phyloP scores from a whole-genome alignment of 2,888 invertebrate species.

The Drosophila pseudotakahashii region DNA sequence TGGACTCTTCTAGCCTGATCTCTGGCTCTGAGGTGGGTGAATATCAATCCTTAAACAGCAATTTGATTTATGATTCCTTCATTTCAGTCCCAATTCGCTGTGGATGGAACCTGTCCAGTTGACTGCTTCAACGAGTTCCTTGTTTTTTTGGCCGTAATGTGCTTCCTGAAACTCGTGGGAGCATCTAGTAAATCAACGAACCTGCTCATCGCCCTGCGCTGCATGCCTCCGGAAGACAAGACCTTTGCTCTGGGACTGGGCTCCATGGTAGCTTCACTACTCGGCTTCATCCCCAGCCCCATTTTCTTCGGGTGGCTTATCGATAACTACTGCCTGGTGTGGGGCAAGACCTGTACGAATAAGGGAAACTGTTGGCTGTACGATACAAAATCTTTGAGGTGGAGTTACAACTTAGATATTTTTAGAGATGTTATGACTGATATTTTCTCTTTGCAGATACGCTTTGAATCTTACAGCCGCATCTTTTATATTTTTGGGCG shows the following conservation, averaged over 20 bases:
- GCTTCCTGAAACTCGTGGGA: conserved; percentile 85
- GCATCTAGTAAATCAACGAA: conserved; percentile 86
- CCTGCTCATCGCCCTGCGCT: conserved; percentile 86
- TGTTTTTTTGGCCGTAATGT: conserved; percentile 85
- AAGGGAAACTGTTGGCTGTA: conserved; percentile 91
- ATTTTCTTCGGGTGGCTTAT: conserved; percentile 90
- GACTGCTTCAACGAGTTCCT: conserved; percentile 86
- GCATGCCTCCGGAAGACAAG: conserved; percentile 89
- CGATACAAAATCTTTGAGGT: conserved; percentile 86
- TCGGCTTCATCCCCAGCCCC: conserved; percentile 89
- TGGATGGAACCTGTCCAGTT: conserved; percentile 85
- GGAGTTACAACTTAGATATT: not conserved
- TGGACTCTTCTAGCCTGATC: conserved; percentile 21
- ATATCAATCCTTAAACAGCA: accelerated
- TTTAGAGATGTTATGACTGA: accelerated
- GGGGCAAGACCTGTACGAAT: conserved; percentile 89
- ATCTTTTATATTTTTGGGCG: conserved; percentile 87
- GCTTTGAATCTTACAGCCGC: conserved; percentile 87
- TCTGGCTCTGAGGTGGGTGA: conserved; percentile 22
- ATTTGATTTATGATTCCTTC: accelerated
- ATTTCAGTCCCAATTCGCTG: conserved; percentile 51
- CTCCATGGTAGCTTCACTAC: conserved; percentile 87
- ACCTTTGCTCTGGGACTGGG: conserved; percentile 88
- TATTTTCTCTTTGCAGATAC: conserved; percentile 76
- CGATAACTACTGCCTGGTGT: conserved; percentile 87